Evolutionary conservation across 1,140 invertebrate species (phyloP).

Genomic region (Trigoniulus corallinus): DNA sequence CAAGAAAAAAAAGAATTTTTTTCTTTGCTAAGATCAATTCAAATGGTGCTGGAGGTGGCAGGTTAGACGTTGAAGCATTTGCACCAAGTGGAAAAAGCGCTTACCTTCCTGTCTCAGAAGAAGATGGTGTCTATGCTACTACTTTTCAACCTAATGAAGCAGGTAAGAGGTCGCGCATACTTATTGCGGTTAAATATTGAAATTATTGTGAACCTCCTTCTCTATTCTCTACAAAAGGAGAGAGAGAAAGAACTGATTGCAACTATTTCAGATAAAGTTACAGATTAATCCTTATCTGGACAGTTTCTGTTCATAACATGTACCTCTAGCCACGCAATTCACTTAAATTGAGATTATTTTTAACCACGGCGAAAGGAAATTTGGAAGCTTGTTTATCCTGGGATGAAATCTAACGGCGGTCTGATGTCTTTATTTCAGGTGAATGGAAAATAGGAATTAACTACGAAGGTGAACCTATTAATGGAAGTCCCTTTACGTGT

Average conservation of each 20-base stretch:
- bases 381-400: no score
- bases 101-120: slow-evolving; percentile 51
- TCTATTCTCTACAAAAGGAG: no score
- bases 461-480: slow-evolving; percentile 88
- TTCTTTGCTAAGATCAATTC: slow-evolving; percentile 40
- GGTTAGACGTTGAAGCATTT: slow-evolving; percentile 70
- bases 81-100: slow-evolving; percentile 64
- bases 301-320: no score
- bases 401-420: no score
- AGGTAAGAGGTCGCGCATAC: slow-evolving; percentile 40
- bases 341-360: no score
- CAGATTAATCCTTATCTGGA: no score
- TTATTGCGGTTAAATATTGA: no score
- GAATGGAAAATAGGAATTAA: slow-evolving; percentile 92
- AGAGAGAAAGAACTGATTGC: no score
- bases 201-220: no score
- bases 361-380: no score
- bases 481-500: slow-evolving; percentile 90
- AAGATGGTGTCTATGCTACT: slow-evolving; percentile 63
- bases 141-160: slow-evolving; percentile 93
- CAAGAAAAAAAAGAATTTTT: not conserved
- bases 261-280: no score
- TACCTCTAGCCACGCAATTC: no score
- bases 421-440: slow-evolving; percentile 27
- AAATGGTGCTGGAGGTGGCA: slow-evolving; percentile 46